phyloP scores from a whole-genome alignment of 1,140 invertebrate species.

The Daktulosphaira vitifoliae region DNA sequence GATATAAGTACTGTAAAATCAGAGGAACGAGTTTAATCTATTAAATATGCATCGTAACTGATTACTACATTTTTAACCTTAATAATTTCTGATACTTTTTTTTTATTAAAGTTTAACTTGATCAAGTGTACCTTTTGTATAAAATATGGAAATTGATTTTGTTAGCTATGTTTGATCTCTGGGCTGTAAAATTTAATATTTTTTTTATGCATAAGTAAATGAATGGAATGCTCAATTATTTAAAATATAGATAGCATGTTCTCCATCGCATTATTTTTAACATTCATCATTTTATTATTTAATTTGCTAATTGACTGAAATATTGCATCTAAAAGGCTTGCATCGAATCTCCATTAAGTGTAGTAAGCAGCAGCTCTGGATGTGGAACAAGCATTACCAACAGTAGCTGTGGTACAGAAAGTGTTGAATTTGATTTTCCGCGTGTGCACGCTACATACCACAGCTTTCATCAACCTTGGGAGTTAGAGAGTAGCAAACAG shows the following conservation, averaged over 20 bases:
- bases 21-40: too few species aligned
- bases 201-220: too few species aligned
- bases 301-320: not conserved
- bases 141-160: too few species aligned
- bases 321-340: slow-evolving; percentile 31
- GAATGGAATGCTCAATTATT: slow-evolving; percentile 11
- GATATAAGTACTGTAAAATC: too few species aligned
- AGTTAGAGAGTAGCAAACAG: slow-evolving; percentile 47
- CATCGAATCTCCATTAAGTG: slow-evolving; percentile 28
- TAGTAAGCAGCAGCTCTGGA: slow-evolving; percentile 33
- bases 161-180: too few species aligned
- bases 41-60: too few species aligned
- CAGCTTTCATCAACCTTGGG: slow-evolving; percentile 51
- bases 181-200: too few species aligned
- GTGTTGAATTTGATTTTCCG: slow-evolving; percentile 38
- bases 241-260: too few species aligned
- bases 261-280: slow-evolving; percentile 1
- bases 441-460: slow-evolving; percentile 47
- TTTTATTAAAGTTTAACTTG: too few species aligned
- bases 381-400: slow-evolving; percentile 34
- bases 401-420: slow-evolving; percentile 26
- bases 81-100: too few species aligned
- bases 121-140: too few species aligned
- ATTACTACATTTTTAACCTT: too few species aligned
- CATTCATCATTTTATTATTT: slow-evolving; percentile 20